phyloP scores from a whole-genome alignment of 2,113 vertebrate species.

The Struthio camelus region DNA sequence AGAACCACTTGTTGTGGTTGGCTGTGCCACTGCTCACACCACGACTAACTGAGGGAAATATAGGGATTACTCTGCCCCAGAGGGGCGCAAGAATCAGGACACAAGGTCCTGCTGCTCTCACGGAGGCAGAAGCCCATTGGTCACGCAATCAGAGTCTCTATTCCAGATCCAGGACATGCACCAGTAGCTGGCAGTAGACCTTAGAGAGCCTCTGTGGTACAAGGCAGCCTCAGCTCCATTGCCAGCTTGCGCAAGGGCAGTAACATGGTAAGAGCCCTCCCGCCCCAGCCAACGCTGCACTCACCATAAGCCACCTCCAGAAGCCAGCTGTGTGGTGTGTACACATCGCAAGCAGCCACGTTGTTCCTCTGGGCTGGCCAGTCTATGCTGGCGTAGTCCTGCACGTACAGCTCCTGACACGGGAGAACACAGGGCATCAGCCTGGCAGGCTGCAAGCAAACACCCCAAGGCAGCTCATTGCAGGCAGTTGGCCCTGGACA shows the following conservation, averaged over 20 bases:
- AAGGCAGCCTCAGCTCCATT: background rate
- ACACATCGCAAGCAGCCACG: conserved; percentile 85
- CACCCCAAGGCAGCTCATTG: background rate
- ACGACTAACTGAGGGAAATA: background rate
- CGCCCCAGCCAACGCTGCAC: background rate
- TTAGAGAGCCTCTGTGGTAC: background rate
- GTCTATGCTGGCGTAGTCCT: conserved; percentile 88
- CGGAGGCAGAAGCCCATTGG: background rate
- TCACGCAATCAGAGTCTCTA: background rate
- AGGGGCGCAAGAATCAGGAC: background rate
- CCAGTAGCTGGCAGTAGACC: background rate
- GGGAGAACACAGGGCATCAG: background rate
- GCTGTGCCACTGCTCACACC: background rate
- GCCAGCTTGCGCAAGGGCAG: background rate
- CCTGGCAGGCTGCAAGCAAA: background rate
- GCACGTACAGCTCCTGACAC: conserved; percentile 90
- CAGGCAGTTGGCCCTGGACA: background rate
- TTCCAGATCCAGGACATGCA: background rate
- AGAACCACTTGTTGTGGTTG: background rate
- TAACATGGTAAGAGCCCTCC: background rate
- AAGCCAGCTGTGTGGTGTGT: conserved; percentile 89
- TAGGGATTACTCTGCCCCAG: background rate
- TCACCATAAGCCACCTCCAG: conserved; percentile 81
- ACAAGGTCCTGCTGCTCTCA: background rate
- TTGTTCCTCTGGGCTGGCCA: conserved; percentile 92